phyloP scores from a whole-genome alignment of 2,113 vertebrate species.

The Eublepharis macularius region DNA sequence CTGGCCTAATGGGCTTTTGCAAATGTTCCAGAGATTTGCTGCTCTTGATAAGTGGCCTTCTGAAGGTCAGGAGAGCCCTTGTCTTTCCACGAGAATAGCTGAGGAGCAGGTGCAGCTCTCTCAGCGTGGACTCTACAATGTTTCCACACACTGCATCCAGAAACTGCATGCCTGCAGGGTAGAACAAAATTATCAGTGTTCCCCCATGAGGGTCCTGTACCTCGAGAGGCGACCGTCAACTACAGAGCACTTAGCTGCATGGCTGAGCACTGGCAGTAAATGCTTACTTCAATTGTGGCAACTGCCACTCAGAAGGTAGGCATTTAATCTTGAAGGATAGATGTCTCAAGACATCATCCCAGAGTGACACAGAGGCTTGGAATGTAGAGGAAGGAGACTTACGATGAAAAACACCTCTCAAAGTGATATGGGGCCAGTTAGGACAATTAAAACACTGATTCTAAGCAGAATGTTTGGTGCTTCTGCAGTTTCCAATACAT shows the following conservation, averaged over 20 bases:
- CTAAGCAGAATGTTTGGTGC: conserved; percentile 7
- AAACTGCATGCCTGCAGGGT: conserved; percentile 76
- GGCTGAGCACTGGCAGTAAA: conserved; percentile 78
- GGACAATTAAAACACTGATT: neutral
- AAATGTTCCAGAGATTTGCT: conserved; percentile 55
- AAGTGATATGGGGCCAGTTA: neutral
- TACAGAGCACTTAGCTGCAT: conserved; percentile 79
- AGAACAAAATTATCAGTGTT: conserved; percentile 79
- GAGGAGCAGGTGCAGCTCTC: conserved; percentile 60
- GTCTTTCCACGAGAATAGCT: conserved; percentile 58
- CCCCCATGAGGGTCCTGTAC: conserved; percentile 77
- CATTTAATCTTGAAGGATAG: conserved; percentile 76
- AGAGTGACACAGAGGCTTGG: conserved; percentile 58
- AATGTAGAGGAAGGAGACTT: conserved; percentile 15
- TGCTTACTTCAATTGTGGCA: conserved; percentile 75
- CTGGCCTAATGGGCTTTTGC: conserved; percentile 34
- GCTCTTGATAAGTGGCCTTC: conserved; percentile 57
- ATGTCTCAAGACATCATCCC: conserved; percentile 64
- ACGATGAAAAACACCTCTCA: conserved; percentile 14
- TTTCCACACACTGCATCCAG: conserved; percentile 68
- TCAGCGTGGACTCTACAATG: conserved; percentile 67
- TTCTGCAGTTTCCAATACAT: neutral
- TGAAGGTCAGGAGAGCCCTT: conserved; percentile 70
- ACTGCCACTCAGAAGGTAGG: conserved; percentile 73
- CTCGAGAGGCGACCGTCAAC: conserved; percentile 77